These are phyloP conservation scores for Corydoras sp. DNA, from an alignment of 2,113 vertebrate species.

Conservation along the genomic window DNA sequence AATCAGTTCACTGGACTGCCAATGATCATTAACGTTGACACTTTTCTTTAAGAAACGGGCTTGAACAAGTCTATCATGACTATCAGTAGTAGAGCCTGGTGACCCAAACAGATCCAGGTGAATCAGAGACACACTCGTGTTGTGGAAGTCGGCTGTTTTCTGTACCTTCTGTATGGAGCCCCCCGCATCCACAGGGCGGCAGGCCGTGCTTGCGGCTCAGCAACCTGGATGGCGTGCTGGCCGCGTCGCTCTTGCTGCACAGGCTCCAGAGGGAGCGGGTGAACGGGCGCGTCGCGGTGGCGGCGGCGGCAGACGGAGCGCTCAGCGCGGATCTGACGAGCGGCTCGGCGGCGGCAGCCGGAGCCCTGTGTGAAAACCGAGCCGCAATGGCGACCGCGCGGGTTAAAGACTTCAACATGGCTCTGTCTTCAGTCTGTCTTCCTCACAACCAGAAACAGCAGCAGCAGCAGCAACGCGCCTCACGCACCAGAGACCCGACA, in stretches of 20 bases:
- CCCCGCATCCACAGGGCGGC: constrained; percentile 77
- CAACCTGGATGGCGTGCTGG: constrained; percentile 57
- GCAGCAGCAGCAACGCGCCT: background rate
- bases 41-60: too few relatives aligned
- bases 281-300: constrained; percentile 58
- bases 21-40: too few relatives aligned
- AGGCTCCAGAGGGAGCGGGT: constrained; percentile 73
- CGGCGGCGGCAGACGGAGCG: constrained; percentile 31
- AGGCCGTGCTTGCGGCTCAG: constrained; percentile 52
- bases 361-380: constrained; percentile 49
- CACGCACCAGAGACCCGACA: background rate
- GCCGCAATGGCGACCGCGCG: constrained; percentile 57
- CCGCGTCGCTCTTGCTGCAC: constrained; percentile 48
- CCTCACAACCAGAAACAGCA: background rate
- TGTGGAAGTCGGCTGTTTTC: constrained; percentile 2
- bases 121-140: too few relatives aligned
- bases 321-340: constrained; percentile 47
- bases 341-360: constrained; percentile 45
- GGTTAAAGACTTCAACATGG: constrained; percentile 63
- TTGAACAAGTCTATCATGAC: too few relatives aligned
- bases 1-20: too few relatives aligned
- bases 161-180: constrained; percentile 84
- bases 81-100: too few relatives aligned
- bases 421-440: background rate
- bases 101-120: too few relatives aligned